Evolutionary conservation across 2,797 vertebrate species (phyloP), one percentile per base, ranked within the genome.

Genomic region (Trematomus bernacchii): DNA sequence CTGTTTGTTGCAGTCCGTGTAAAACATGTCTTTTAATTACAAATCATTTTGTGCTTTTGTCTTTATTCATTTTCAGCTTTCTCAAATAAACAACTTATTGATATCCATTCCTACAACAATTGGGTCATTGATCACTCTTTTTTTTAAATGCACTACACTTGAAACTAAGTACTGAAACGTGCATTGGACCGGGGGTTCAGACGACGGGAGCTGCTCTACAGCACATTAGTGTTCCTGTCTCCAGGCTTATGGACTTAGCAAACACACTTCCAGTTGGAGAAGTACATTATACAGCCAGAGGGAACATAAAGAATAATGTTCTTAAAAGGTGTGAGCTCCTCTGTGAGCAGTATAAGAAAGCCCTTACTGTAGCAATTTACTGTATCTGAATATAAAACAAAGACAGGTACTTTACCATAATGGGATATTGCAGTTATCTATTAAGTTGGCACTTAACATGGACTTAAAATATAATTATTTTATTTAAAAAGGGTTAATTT

Each of bases 251-350:
- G 30, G 80, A 80, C 77, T 87, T 80, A 77, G 23, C 67, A 16
- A 70, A 65, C 54, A 73, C 68, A 77, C 82, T 85, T 87, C 68
- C 78, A 82, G 76, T 68, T 78, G 57, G 44, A 87, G 70, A 80
- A 62, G 71, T 88, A 89, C 79, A 79, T 79, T 85, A 71, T 71
- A 82, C 82, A 67, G 68, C 57, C 73, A 55, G 64, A 42, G 23
- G 52, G 73, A 77, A 89, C 85, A 77, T 87, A 87, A 90, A 88
- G 61, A 87, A 87, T 88, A 90, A 91, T 88, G 85, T 87, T 72
- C 90, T 89, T 83, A 85, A 16, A 61, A 77, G 81, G 65, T 75
- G 69, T 85, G 80, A 88, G 82, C 80, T 60, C 69, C 58, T 80
- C 71, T 68, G 52, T 79, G 66, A 67, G 64, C 80, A 71, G 59